Conservation (phyloP, 2,113 vertebrate species). For the Istiophorus platypterus region DNA sequence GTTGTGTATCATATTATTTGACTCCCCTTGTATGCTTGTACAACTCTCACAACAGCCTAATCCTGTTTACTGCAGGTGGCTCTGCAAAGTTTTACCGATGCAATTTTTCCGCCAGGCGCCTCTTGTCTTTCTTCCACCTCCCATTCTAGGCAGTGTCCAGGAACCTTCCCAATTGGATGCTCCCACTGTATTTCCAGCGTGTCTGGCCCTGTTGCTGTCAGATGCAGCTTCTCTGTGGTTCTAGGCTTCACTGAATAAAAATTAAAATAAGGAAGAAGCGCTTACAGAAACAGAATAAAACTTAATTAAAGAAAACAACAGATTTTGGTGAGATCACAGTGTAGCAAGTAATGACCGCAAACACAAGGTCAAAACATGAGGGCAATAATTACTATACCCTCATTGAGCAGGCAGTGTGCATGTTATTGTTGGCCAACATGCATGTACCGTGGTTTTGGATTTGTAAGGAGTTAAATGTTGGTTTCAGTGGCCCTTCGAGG, state of each 20-base stretch:
- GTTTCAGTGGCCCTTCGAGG: slow-evolving; percentile 58
- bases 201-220: slow-evolving; percentile 63
- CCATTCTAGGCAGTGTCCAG: slow-evolving; percentile 86
- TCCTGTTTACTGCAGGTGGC: no score
- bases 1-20: neutral
- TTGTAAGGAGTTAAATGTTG: slow-evolving; percentile 82
- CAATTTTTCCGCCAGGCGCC: slow-evolving; percentile 13
- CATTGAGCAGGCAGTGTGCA: neutral
- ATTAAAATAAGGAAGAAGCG: neutral
- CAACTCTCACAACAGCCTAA: neutral
- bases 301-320: neutral
- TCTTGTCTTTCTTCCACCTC: slow-evolving; percentile 82
- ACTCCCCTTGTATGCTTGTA: neutral
- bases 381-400: neutral
- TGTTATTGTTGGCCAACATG: neutral
- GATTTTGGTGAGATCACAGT: neutral
- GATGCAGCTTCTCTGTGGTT: slow-evolving; percentile 63
- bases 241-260: slow-evolving; percentile 83
- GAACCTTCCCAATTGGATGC: slow-evolving; percentile 72
- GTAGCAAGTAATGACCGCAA: neutral
- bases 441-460: slow-evolving; percentile 89
- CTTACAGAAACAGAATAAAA: neutral
- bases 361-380: neutral
- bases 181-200: slow-evolving; percentile 81
- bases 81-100: slow-evolving; percentile 36